Evolutionary conservation across 2,797 vertebrate genomes (phyloP), one percentile per base, ranked within the genome.

Genomic region (Harpagifer antarcticus): DNA sequence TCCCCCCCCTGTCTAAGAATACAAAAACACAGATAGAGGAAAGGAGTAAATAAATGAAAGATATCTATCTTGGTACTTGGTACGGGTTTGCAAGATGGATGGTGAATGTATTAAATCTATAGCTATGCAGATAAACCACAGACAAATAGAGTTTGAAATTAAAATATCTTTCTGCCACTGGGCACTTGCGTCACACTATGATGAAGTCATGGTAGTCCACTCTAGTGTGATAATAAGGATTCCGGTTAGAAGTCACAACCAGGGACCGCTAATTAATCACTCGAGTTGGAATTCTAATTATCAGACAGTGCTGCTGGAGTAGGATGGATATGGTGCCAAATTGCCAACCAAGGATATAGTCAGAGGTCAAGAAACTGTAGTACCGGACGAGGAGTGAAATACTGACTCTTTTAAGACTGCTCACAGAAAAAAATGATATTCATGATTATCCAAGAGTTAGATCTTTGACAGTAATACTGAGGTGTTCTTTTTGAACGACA

Each of bases 261-360:
- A 91, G 70, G 70, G 74, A 78, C 64, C 67, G 85, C 80, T 89
- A 92, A 94, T 93, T 88, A 93, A 93, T 93, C 88, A 92, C 84
- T 84, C 74, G 76, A 84, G 88, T 89, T 89, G 88, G 81, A 88
- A 91, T 88, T 93, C 68, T 92, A 94, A 95, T 95, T 93, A 94
- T 92, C 82, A 89, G 88, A 86, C 89, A 80, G 84, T 72, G 81
- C 82, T 88, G 86, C 81, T 87, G 83, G 74, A 91, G 88, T 84
- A 72, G 76, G 84, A 89, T 90, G 89, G 91, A 92, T 85, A 87
- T 85, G 76, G 86, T 82, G 90, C 90, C 91, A 93, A 92, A 92
- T 89, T 91, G 83, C 85, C 68, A 88, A 91, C 86, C 87, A 82
- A 91, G 86, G 85, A 89, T 87, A 78, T 79, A 87, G 83, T 88